Conservation (phyloP, 2,797 vertebrate genomes). For the Gallinago solitaria region DNA sequence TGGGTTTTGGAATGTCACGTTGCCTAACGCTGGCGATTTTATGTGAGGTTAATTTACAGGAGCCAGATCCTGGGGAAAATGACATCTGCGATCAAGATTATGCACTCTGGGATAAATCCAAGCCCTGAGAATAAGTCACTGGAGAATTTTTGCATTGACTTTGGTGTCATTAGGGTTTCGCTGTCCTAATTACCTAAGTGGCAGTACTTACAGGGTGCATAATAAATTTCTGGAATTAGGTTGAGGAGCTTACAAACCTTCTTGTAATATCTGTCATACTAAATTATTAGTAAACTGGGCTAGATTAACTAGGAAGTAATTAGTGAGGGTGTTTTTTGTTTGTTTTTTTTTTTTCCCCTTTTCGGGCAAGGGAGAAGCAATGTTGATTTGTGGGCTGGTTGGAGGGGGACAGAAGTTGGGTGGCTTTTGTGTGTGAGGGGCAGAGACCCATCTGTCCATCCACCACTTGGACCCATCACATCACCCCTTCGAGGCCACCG, state of each 20-base stretch:
- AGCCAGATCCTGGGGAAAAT: background rate
- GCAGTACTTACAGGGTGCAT: background rate
- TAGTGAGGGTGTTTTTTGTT: background rate
- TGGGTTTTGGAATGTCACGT: background rate
- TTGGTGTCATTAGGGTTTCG: background rate
- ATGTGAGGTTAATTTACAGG: background rate
- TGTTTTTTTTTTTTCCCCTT: no score
- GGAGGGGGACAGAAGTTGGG: background rate
- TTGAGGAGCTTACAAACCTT: background rate
- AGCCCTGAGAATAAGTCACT: background rate
- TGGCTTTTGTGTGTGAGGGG: background rate
- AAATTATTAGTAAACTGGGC: background rate
- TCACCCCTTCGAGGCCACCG: background rate
- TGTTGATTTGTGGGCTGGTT: background rate
- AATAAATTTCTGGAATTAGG: background rate
- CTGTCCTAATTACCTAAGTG: background rate
- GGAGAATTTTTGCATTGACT: background rate
- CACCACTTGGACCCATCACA: fast-evolving
- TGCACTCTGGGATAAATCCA: background rate
- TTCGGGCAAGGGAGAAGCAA: background rate
- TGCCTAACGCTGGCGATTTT: background rate
- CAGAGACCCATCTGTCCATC: background rate
- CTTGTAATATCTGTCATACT: background rate
- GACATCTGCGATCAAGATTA: background rate
- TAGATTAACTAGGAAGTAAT: background rate